Evolutionary conservation across 2,888 invertebrate genomes (phyloP), one percentile per base, ranked within the genome.

Genomic region (Chesias legatella): DNA sequence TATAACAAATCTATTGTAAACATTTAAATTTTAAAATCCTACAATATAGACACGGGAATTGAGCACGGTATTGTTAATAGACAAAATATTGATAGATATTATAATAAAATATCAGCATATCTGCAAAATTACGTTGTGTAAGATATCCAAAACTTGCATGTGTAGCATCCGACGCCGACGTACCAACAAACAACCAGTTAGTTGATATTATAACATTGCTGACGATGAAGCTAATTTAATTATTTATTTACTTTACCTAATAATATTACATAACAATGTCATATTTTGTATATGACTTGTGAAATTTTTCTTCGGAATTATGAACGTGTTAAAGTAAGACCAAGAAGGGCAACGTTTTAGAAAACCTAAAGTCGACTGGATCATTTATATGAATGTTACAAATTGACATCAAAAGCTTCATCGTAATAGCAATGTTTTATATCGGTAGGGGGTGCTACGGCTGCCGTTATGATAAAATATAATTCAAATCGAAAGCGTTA

Each of bases 1-100:
- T 77, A 95, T 96, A 89, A 96, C 93, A 90, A 96, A 96, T 90
- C 95, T 93, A 90, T 95, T 95, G 92, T 95, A 95, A 84, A 79
- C 72, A 73, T 78, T 76, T 69, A 73, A 17, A 53, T 64, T 73
- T 78, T 70, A 80, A 85, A 80, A 68, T 73, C 70, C 76, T 79
- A 86, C 77, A 80, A 82, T 78, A 78, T 76, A 83, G 72, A 80
- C 74, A 82, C 73, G 79, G 83, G 79, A 79, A 85, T 88, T 88
- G 88, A 88, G 88, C 88, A 88, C 72, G 77, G 76, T 75, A 40
- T 33, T 47, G 38, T 43, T 69, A 72, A 71, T 78, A 76, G 74
- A 71, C 73, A 62, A 73, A 83, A 81, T 79, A 83, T 77, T 77
- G 78, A 69, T 74, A 61, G 40, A 52, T 33, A 34, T 42, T 56